Conservation (phyloP, 2,888 invertebrate genomes). For the Boloria selene region DNA sequence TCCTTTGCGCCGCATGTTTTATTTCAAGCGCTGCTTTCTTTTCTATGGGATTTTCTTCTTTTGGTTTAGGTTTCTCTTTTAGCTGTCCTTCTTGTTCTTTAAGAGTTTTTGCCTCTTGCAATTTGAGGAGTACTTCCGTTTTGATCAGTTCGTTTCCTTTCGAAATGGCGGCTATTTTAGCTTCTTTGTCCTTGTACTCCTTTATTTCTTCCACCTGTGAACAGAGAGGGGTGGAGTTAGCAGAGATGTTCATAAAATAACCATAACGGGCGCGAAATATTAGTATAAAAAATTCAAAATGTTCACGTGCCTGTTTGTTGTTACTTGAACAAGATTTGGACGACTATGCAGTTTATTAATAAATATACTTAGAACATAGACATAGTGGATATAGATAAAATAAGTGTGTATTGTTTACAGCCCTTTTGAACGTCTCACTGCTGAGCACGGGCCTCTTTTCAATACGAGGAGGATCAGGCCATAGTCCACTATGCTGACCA, state of each 20-base stretch:
- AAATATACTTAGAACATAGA: too few relatives aligned
- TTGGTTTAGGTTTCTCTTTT: slow-evolving; percentile 25
- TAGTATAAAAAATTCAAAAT: too few relatives aligned
- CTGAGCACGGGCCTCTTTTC: too few relatives aligned
- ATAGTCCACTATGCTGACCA: too few relatives aligned
- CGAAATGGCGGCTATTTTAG: slow-evolving; percentile 60
- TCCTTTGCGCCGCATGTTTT: slow-evolving; percentile 9
- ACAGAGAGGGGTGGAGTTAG: background rate
- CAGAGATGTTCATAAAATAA: background rate
- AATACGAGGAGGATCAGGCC: too few relatives aligned
- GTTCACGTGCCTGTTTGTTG: too few relatives aligned
- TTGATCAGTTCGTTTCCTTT: slow-evolving; percentile 62
- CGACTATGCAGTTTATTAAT: too few relatives aligned
- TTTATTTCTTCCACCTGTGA: slow-evolving; percentile 62
- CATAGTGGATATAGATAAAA: too few relatives aligned
- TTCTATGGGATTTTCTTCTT: background rate
- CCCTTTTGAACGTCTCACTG: too few relatives aligned
- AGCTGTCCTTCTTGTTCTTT: slow-evolving; percentile 47
- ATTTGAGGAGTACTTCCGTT: slow-evolving; percentile 56
- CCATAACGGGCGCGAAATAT: too few relatives aligned
- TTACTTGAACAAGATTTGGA: too few relatives aligned
- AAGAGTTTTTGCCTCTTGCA: slow-evolving; percentile 53
- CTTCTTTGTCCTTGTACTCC: slow-evolving; percentile 62
- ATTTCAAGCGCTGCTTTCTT: background rate
- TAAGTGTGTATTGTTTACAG: too few relatives aligned